Percentiles rank a stretch among this genome's conserved stretches.
These are phyloP conservation scores for Drosophila fulvimacula DNA, from an alignment of 2,888 invertebrate species.

Conservation along the genomic window DNA sequence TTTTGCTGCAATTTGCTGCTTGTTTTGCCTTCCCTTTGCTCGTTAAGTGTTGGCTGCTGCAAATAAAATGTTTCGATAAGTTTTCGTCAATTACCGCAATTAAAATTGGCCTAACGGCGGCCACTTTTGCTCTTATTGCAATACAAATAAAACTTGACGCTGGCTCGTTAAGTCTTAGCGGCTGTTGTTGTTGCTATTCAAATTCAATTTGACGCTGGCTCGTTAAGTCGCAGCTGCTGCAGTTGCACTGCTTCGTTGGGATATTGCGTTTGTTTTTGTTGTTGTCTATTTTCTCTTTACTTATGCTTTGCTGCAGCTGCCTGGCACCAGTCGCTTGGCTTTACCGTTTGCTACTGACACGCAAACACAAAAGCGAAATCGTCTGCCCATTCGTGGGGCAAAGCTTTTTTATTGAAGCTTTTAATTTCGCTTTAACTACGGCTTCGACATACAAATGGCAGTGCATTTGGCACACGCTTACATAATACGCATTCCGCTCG, in stretches of 20 bases:
- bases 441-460: slow-evolving; percentile 21
- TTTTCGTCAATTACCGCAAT: too few species aligned
- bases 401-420: slow-evolving; percentile 40
- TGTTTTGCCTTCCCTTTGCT: neutral
- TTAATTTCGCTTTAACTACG: slow-evolving; percentile 32
- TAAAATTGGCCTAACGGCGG: too few species aligned
- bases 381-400: neutral
- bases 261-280: slow-evolving; percentile 5
- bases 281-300: neutral
- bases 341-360: slow-evolving; percentile 46
- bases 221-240: neutral
- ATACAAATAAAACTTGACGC: neutral
- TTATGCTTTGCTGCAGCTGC: slow-evolving; percentile 1
- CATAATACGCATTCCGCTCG: slow-evolving; percentile 23
- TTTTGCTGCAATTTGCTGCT: neutral
- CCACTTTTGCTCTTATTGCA: neutral
- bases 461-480: slow-evolving; percentile 26
- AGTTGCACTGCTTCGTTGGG: slow-evolving; percentile 4
- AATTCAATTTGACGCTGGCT: neutral
- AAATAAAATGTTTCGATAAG: too few species aligned
- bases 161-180: slow-evolving; percentile 1
- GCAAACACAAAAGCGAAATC: slow-evolving; percentile 9
- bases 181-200: slow-evolving; percentile 1
- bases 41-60: neutral
- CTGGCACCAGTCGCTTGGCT: slow-evolving; percentile 14